phyloP scores from a whole-genome alignment of 2,888 invertebrate genomes.

The Melanostoma scalare region DNA sequence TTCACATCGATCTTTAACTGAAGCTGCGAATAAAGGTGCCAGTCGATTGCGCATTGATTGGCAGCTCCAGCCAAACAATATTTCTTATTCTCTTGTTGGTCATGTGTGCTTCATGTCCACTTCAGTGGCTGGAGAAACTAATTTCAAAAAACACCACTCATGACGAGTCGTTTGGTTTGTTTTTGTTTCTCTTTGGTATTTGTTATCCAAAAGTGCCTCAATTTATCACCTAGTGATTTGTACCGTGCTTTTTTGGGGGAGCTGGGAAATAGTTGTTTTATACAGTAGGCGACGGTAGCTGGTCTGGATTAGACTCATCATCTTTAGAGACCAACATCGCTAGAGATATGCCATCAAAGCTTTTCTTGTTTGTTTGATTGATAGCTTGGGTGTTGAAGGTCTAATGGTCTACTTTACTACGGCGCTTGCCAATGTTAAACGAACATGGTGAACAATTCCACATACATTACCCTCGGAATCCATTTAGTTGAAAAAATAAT shows the following conservation, averaged over 20 bases:
- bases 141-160: conserved; percentile 60
- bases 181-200: conserved; percentile 60
- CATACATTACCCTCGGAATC: too few species aligned
- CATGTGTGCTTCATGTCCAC: conserved; percentile 57
- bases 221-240: conserved; percentile 71
- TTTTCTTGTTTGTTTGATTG: too few species aligned
- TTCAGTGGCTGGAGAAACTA: conserved; percentile 51
- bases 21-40: conserved; percentile 1
- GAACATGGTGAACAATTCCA: too few species aligned
- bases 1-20: conserved; percentile 26
- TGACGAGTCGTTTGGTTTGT: conserved; percentile 60
- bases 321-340: background rate
- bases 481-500: too few species aligned
- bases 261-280: conserved; percentile 15
- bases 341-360: too few species aligned
- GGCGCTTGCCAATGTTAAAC: too few species aligned
- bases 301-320: background rate
- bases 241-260: conserved; percentile 46
- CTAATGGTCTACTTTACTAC: too few species aligned
- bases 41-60: conserved; percentile 53
- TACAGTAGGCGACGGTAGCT: conserved; percentile 42
- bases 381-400: too few species aligned
- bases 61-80: conserved; percentile 51
- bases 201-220: conserved; percentile 66
- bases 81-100: conserved; percentile 49